Percentiles rank a stretch among this genome's conserved stretches.
These are phyloP conservation scores for Mnemiopsis leidyi DNA, from an alignment of 37 sponge, comb jelly and placozoan genomes.

Conservation along the genomic window DNA sequence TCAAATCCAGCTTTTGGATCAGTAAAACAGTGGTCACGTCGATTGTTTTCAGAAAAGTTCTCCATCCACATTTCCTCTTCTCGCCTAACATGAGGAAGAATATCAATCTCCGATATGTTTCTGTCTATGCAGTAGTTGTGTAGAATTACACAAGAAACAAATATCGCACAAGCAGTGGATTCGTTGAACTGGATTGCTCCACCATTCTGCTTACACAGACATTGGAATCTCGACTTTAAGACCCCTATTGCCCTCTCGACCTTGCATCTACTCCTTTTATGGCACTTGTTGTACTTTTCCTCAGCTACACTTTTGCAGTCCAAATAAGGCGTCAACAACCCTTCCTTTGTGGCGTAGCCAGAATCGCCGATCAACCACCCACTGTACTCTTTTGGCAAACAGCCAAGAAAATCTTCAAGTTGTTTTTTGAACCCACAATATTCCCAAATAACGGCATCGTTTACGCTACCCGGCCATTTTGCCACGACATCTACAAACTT, in stretches of 20 bases:
- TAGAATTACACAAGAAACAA: neutral
- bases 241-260: neutral
- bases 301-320: neutral
- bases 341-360: neutral
- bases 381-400: neutral
- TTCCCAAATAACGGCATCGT: neutral
- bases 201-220: neutral
- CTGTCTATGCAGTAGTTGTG: conserved; percentile 24
- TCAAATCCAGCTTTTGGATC: too few species aligned
- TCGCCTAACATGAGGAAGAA: too few species aligned
- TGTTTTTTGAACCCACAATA: neutral
- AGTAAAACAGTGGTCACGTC: too few species aligned
- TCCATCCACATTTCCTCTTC: too few species aligned
- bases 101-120: too few species aligned
- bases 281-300: neutral
- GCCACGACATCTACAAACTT: neutral
- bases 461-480: neutral
- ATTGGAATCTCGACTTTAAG: neutral
- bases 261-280: neutral
- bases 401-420: neutral
- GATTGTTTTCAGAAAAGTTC: too few species aligned
- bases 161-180: neutral
- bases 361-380: conserved; percentile 1
- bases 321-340: neutral
- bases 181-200: neutral